These are phyloP conservation scores for Paraescarpia echinospica DNA, from an alignment of 1,140 invertebrate species.

Conservation along the genomic window DNA sequence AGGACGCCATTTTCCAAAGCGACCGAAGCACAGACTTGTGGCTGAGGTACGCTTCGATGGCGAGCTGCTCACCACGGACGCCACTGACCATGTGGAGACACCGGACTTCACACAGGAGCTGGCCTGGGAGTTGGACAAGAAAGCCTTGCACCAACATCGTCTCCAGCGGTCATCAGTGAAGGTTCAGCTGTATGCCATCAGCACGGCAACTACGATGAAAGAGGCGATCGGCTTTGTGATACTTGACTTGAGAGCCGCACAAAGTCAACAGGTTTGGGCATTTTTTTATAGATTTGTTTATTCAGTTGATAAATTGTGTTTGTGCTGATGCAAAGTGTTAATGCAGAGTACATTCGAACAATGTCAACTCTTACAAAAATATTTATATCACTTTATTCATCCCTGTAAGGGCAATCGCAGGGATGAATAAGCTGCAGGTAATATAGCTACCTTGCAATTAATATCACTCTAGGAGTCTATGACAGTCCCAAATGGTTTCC, in stretches of 20 bases:
- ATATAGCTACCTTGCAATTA: too few species aligned
- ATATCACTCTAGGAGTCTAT: too few species aligned
- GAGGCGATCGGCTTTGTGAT: slow-evolving; percentile 61
- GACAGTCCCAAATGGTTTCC: too few species aligned
- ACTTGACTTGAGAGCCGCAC: slow-evolving; percentile 58
- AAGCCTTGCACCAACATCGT: slow-evolving; percentile 59
- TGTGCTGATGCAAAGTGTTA: too few species aligned
- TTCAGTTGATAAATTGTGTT: too few species aligned
- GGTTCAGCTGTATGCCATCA: slow-evolving; percentile 58
- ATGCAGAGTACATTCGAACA: too few species aligned
- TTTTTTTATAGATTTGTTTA: background rate
- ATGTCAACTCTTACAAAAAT: too few species aligned
- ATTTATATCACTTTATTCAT: too few species aligned
- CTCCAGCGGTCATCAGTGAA: slow-evolving; percentile 60
- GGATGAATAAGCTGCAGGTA: too few species aligned
- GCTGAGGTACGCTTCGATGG: slow-evolving; percentile 62
- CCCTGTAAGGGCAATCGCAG: too few species aligned
- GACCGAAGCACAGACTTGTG: slow-evolving; percentile 51
- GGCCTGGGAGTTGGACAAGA: slow-evolving; percentile 62
- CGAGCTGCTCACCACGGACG: slow-evolving; percentile 60
- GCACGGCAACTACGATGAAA: slow-evolving; percentile 48
- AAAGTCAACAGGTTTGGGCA: slow-evolving; percentile 45
- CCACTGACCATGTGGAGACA: slow-evolving; percentile 54
- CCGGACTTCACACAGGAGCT: slow-evolving; percentile 61
- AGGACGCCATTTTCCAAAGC: slow-evolving; percentile 58